Evolutionary conservation across 2,888 invertebrate genomes (phyloP).

Genomic region (Trissolcus japonicus): DNA sequence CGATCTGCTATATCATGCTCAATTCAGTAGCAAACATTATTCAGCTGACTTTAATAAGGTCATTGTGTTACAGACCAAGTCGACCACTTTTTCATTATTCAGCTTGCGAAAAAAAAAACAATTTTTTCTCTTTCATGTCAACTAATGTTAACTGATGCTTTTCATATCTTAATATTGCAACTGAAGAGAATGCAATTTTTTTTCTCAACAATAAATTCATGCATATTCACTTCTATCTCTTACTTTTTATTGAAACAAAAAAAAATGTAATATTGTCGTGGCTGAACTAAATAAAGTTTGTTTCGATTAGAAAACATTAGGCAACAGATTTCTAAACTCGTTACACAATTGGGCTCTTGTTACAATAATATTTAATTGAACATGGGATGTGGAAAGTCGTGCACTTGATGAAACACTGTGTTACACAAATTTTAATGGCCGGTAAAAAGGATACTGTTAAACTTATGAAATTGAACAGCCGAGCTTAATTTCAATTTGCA

Average conservation of each 20-base stretch:
- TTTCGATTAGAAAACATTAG: constrained; percentile 18
- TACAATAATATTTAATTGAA: constrained; percentile 24
- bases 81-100: background rate
- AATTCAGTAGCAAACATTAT: constrained; percentile 1
- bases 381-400: constrained; percentile 25
- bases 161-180: background rate
- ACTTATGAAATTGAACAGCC: no score
- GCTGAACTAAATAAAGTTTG: constrained; percentile 7
- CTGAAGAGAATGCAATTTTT: background rate
- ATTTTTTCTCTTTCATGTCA: no score
- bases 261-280: background rate
- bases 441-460: background rate
- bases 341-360: constrained; percentile 24
- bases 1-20: background rate
- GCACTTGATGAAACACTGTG: constrained; percentile 8
- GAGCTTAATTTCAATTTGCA: no score
- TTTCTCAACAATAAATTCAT: background rate
- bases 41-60: constrained; percentile 14
- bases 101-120: no score
- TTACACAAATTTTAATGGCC: background rate
- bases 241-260: background rate
- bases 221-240: background rate
- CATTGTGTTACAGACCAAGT: constrained; percentile 6
- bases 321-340: constrained; percentile 17
- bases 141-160: background rate